phyloP scores from a whole-genome alignment of 2,797 vertebrate genomes.

The Mallotus villosus region DNA sequence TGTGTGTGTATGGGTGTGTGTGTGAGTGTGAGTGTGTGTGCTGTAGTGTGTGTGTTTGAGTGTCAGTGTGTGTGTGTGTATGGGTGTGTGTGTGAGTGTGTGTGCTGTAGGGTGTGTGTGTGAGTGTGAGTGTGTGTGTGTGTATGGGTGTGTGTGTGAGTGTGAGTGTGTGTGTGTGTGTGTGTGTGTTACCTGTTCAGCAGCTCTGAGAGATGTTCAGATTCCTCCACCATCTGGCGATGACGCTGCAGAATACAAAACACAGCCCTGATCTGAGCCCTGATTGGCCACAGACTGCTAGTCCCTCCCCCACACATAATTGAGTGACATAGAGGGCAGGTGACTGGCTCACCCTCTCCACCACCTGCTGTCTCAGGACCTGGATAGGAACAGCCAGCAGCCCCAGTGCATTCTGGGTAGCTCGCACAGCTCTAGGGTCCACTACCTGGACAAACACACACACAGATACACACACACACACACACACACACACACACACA shows the following conservation, averaged over 20 bases:
- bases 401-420: conserved; percentile 68
- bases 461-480: conserved; percentile 1
- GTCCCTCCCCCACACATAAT: not conserved
- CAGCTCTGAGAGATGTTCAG: conserved; percentile 78
- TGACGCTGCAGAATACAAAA: conserved; percentile 71
- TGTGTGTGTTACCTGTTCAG: conserved; percentile 73
- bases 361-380: conserved; percentile 82
- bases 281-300: not conserved
- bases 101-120: not conserved
- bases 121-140: no score
- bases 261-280: not conserved
- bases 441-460: conserved; percentile 42
- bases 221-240: conserved; percentile 76
- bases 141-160: not conserved
- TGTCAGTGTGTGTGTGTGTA: not conserved
- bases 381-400: conserved; percentile 81
- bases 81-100: no score
- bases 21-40: not conserved
- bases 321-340: not conserved
- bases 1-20: no score
- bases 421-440: conserved; percentile 55
- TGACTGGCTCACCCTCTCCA: conserved; percentile 73
- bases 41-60: no score
- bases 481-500: conserved; percentile 10
- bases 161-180: not conserved